Conservation (phyloP, 2,113 vertebrate species). For the Pavo muticus region DNA sequence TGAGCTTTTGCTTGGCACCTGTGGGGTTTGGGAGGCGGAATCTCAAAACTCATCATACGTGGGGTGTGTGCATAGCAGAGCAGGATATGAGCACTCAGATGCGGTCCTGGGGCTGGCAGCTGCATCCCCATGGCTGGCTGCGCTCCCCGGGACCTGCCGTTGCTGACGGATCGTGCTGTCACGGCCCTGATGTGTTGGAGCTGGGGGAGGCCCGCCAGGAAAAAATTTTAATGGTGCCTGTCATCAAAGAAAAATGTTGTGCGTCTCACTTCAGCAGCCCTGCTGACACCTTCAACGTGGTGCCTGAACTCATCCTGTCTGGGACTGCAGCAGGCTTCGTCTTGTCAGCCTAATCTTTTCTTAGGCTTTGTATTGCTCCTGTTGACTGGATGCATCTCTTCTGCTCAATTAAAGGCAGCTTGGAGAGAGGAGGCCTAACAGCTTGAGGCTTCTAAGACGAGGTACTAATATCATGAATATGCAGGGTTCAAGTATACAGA, state of each 20-base stretch:
- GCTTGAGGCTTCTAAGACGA: background rate
- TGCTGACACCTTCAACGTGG: slow-evolving; percentile 4
- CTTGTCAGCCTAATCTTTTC: background rate
- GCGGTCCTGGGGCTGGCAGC: background rate
- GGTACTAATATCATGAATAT: background rate
- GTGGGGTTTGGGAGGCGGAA: slow-evolving; percentile 23
- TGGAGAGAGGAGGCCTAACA: background rate
- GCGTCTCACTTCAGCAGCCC: slow-evolving; percentile 25
- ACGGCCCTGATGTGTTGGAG: background rate
- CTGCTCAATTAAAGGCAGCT: background rate
- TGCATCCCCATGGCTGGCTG: background rate
- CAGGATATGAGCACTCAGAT: slow-evolving; percentile 7
- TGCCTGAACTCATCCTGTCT: background rate
- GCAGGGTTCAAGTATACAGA: background rate
- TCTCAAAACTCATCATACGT: slow-evolving; percentile 4
- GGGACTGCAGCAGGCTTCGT: slow-evolving; percentile 1
- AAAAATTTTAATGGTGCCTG: slow-evolving; percentile 59
- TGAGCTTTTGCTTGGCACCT: slow-evolving; percentile 10
- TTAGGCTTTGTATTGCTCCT: background rate
- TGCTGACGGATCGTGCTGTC: slow-evolving; percentile 47
- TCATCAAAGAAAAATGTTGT: slow-evolving; percentile 50
- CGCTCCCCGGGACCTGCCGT: slow-evolving; percentile 2
- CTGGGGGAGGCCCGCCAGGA: background rate
- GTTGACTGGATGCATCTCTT: background rate
- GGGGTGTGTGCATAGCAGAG: background rate